phyloP scores from a whole-genome alignment of 2,113 vertebrate species.

The Deroptyus accipitrinus region DNA sequence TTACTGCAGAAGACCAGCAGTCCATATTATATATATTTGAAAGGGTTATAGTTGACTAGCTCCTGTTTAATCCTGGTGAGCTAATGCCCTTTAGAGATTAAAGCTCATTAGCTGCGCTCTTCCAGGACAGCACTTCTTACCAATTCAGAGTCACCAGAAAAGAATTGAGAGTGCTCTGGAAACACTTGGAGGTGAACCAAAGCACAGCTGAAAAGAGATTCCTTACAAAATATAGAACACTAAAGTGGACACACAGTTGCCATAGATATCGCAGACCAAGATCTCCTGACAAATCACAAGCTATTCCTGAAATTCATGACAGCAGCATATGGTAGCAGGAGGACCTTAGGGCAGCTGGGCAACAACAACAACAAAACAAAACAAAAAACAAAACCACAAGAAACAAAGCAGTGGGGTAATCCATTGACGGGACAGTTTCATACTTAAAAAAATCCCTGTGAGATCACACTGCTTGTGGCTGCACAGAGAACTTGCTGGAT shows the following conservation, averaged over 20 bases:
- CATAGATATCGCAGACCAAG: not conserved
- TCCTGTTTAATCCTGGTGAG: not conserved
- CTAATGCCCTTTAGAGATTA: not conserved
- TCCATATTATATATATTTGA: not conserved
- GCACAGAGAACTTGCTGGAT: not conserved
- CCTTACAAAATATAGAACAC: not conserved
- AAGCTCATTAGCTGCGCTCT: not conserved
- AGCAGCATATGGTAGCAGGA: not conserved
- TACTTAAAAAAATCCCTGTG: not conserved
- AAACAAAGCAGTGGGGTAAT: not conserved
- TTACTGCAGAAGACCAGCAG: not conserved
- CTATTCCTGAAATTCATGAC: not conserved
- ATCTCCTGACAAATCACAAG: not conserved
- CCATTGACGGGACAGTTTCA: not conserved
- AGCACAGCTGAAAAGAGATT: not conserved
- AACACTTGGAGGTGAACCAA: not conserved
- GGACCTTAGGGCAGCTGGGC: not conserved
- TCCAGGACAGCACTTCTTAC: not conserved
- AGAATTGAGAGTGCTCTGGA: not conserved
- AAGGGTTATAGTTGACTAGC: not conserved
- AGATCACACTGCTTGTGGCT: not conserved
- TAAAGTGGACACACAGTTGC: not conserved
- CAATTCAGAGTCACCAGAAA: not conserved
- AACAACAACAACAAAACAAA: not conserved
- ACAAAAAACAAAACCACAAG: not conserved